A percentile compares a stretch with the other conserved stretches of the same genome.
phyloP scores from a whole-genome alignment of 2,797 vertebrate species.

The Notolabrus celidotus region DNA sequence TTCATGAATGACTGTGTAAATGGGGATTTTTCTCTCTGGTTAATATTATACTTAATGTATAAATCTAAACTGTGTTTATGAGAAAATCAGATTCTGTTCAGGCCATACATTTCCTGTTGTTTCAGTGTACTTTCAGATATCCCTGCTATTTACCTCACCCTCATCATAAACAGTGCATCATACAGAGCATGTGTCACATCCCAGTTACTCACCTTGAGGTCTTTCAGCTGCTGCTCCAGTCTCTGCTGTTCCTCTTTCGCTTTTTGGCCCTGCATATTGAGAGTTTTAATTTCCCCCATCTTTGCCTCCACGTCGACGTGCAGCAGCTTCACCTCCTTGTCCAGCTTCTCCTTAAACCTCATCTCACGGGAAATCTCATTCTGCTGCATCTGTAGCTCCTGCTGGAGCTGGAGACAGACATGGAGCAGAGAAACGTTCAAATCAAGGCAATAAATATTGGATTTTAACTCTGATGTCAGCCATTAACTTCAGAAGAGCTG shows the following conservation, averaged over 20 bases:
- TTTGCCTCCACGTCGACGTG: conserved; percentile 86
- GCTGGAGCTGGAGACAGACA: conserved; percentile 65
- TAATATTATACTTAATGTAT: too few species aligned
- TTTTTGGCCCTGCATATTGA: conserved; percentile 84
- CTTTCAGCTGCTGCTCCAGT: conserved; percentile 76
- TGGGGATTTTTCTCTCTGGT: too few species aligned
- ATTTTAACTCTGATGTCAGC: too few species aligned
- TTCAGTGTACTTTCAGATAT: too few species aligned
- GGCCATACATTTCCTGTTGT: too few species aligned
- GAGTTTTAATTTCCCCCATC: conserved; percentile 84
- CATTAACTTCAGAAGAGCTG: too few species aligned
- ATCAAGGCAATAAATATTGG: too few species aligned
- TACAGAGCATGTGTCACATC: neutral
- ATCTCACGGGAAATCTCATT: conserved; percentile 89
- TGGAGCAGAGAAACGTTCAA: neutral
- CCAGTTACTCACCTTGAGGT: conserved; percentile 87
- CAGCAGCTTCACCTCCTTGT: conserved; percentile 90
- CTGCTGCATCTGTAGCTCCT: conserved; percentile 88
- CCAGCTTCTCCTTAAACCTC: conserved; percentile 90
- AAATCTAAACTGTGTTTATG: too few species aligned
- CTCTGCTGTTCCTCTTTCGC: conserved; percentile 89
- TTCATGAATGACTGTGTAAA: too few species aligned
- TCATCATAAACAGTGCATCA: too few species aligned
- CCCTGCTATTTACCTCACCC: too few species aligned
- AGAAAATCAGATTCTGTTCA: too few species aligned